Base-by-base conservation (phyloP, 2,797 vertebrate species). In the Cirrhinus molitorella region DNA sequence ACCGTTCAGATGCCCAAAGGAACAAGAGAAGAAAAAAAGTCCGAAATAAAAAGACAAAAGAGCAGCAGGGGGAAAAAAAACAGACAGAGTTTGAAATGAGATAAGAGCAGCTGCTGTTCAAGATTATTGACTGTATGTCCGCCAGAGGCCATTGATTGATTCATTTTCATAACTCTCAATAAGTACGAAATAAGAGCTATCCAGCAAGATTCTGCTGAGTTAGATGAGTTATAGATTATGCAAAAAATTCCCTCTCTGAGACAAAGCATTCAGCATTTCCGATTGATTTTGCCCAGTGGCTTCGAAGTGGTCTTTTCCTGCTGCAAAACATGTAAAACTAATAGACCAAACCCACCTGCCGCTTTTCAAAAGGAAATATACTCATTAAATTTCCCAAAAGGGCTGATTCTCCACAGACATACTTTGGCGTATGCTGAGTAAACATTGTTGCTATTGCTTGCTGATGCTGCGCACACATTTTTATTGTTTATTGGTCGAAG, bases 41-140 rank as follows among this genome's bases (percentile, higher is more conserved):
- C 61, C 76, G 65, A 68, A 34, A 61, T 51, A 80, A 81, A 37
- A 71, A 80, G 81, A 87, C 75, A 83, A 89, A 49, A 80, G 88
- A 87, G 88, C 80, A 72, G 75, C 40, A 57, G 51, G 25, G 43
- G 43, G 13, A 25, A 70, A 55, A 59, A 49, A 43, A 11, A 2
- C 31, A 19, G 1, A 55, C 23, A 16, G 34, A 47, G 47, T 72
- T 53, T 47, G 40, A 61, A 68, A 59, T 25, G 51, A 53, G 21
- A 83, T 80, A 28, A 40, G 37, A 76, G 23, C 61, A 59, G 23
- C 17, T 31, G 34, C 45, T 28, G 76, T 65, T 66, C 34, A 19
- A 12, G 8, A 49, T 80, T 70, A 86, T 63, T 63, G 80, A 65
- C 31, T 25, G 61, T 17, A 47, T 21, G 21, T 23, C n/a, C 16